Evolutionary conservation across 2,797 vertebrate genomes (phyloP).

Genomic region (Dromococcyx pavoninus): DNA sequence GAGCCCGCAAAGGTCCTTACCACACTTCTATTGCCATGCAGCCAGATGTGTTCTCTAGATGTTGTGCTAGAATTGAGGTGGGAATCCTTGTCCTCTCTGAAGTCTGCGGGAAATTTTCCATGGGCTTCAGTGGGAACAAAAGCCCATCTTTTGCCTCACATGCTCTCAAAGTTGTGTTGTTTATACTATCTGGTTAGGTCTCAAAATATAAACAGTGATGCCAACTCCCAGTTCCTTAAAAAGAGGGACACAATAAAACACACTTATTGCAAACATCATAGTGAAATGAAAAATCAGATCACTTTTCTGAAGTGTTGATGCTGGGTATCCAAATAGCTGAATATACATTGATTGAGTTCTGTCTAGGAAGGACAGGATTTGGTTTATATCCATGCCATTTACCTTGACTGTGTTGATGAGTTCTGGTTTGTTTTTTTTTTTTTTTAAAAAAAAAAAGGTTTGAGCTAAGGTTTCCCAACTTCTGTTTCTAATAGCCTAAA

Average conservation of each 20-base stretch:
- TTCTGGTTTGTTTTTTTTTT: too few species aligned
- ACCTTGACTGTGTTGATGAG: not conserved
- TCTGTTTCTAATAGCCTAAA: not conserved
- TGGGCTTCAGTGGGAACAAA: not conserved
- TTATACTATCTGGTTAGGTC: not conserved
- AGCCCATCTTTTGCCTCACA: not conserved
- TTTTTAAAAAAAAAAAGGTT: not conserved
- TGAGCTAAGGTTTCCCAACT: not conserved
- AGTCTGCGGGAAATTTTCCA: not conserved
- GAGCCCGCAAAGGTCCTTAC: not conserved
- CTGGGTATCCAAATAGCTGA: not conserved
- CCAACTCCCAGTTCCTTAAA: not conserved
- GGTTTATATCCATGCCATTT: not conserved
- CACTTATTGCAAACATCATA: not conserved
- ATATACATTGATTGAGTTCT: not conserved
- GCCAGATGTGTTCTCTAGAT: not conserved
- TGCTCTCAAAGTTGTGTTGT: not conserved
- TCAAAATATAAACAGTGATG: not conserved
- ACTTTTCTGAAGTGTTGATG: not conserved
- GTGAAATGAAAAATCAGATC: not conserved
- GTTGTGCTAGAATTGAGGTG: not conserved
- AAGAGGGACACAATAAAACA: not conserved
- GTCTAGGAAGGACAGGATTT: not conserved
- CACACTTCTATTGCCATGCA: not conserved
- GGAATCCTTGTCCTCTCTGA: not conserved